phyloP scores from a whole-genome alignment of 2,888 invertebrate genomes.

The Leptopilina syphax region DNA sequence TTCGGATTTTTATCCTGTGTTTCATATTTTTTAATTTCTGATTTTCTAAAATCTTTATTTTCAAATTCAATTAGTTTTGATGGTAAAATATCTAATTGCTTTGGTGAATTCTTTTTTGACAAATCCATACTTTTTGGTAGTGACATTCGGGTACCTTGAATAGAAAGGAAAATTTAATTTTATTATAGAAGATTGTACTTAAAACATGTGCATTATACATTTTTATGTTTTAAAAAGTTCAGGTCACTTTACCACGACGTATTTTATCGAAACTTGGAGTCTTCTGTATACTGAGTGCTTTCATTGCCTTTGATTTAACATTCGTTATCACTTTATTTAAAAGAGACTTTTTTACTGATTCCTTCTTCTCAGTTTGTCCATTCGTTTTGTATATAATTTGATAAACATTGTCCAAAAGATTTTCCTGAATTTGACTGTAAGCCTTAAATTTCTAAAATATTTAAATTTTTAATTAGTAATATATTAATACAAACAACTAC shows the following conservation, averaged over 20 bases:
- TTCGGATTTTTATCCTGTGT: slow-evolving; percentile 1
- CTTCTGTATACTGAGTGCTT: slow-evolving; percentile 76
- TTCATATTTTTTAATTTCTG: slow-evolving; percentile 28
- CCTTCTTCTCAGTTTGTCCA: slow-evolving; percentile 62
- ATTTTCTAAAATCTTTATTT: slow-evolving; percentile 48
- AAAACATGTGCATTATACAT: background rate
- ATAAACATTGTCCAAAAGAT: slow-evolving; percentile 77
- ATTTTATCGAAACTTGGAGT: slow-evolving; percentile 27
- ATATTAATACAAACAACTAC: no score
- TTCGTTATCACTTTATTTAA: slow-evolving; percentile 78
- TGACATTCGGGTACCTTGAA: slow-evolving; percentile 50
- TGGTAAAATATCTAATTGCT: slow-evolving; percentile 52
- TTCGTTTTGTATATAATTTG: slow-evolving; percentile 70
- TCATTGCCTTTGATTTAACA: slow-evolving; percentile 79
- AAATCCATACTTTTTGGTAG: slow-evolving; percentile 48
- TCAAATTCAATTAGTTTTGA: slow-evolving; percentile 60
- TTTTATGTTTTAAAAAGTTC: no score
- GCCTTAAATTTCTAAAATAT: slow-evolving; percentile 77
- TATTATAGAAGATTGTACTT: background rate
- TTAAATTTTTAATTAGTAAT: slow-evolving; percentile 39
- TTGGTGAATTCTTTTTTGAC: slow-evolving; percentile 48
- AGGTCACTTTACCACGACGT: slow-evolving; percentile 46
- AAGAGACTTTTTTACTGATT: slow-evolving; percentile 73
- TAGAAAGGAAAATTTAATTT: background rate
- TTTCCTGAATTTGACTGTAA: slow-evolving; percentile 77